Evolutionary conservation across 2,797 vertebrate genomes (phyloP).

Genomic region (Semaprochilodus insignis): DNA sequence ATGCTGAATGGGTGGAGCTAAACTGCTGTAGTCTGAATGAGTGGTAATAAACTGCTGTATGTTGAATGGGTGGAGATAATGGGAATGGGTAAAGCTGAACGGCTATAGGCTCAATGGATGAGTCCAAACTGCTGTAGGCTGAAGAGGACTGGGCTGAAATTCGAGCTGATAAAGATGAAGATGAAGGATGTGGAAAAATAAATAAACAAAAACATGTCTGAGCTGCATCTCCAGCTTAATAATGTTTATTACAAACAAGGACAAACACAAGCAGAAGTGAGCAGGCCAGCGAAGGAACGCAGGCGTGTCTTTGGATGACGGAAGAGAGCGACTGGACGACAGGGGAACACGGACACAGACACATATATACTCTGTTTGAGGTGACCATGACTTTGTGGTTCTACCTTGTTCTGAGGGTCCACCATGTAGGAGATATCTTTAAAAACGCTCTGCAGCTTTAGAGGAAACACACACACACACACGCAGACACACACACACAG

Average conservation of each 20-base stretch:
- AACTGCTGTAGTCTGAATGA: no score
- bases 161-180: slow-evolving; percentile 65
- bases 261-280: background rate
- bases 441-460: slow-evolving; percentile 83
- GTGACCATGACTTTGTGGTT: slow-evolving; percentile 36
- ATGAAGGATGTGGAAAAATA: slow-evolving; percentile 28
- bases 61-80: no score
- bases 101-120: no score
- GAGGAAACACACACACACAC: slow-evolving; percentile 33
- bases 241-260: background rate
- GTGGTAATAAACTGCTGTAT: no score
- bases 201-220: background rate
- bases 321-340: background rate
- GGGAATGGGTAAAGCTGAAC: no score
- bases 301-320: background rate
- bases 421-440: slow-evolving; percentile 85
- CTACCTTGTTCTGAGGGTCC: slow-evolving; percentile 84
- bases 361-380: background rate
- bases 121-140: no score
- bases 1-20: no score
- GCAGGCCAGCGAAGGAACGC: background rate
- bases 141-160: background rate
- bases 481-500: no score
- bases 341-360: background rate
- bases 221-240: background rate